Evolutionary conservation across 1,140 invertebrate species (phyloP).

Genomic region (Temnothorax nylanderi): DNA sequence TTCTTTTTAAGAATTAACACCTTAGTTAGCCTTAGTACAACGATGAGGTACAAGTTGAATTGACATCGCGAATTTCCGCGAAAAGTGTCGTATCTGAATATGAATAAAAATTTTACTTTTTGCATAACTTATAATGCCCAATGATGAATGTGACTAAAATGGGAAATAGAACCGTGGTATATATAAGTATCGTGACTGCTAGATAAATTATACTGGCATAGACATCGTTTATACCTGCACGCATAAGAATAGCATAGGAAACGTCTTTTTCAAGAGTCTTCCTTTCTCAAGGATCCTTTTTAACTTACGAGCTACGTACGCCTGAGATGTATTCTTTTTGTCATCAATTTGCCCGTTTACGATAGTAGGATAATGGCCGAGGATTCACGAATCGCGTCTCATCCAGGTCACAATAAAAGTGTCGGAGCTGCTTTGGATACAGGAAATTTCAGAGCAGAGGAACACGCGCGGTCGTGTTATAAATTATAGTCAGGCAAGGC

Average conservation of each 20-base stretch:
- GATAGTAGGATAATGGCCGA: not conserved
- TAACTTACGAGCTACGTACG: not conserved
- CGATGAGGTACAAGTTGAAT: not conserved
- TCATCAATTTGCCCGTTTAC: not conserved
- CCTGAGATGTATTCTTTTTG: not conserved
- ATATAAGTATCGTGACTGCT: not conserved
- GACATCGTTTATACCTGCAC: not conserved
- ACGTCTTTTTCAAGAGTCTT: not conserved
- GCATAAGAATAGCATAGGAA: not conserved
- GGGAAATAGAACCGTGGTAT: not conserved
- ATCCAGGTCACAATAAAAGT: not conserved
- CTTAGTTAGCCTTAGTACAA: not conserved
- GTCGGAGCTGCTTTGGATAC: not conserved
- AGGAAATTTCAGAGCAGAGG: slow-evolving; percentile 22
- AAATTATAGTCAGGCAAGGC: slow-evolving; percentile 36
- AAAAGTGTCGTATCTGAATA: not conserved
- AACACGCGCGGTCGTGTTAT: not conserved
- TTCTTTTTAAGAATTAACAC: not conserved
- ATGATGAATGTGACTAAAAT: not conserved
- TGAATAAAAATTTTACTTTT: not conserved
- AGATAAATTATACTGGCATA: not conserved
- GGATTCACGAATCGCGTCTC: not conserved
- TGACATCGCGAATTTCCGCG: not conserved
- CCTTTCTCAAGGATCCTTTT: not conserved
- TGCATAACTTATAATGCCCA: not conserved